Percentiles rank a stretch among this genome's conserved stretches.
phyloP scores from a whole-genome alignment of 2,797 vertebrate species.

The Micropoecilia bifurca region DNA sequence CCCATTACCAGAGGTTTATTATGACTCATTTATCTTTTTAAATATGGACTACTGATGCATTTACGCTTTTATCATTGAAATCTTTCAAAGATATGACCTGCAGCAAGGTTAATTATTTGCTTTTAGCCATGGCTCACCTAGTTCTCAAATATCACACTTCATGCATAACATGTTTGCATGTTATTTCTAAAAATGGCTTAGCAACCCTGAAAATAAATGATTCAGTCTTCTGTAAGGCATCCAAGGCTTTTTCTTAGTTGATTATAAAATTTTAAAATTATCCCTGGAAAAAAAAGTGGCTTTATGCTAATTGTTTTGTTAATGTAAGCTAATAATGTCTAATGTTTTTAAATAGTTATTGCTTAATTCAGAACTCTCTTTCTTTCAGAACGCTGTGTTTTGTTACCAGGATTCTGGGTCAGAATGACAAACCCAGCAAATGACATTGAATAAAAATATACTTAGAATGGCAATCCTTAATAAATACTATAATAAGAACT shows the following conservation, averaged over 20 bases:
- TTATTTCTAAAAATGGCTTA: conserved; percentile 9
- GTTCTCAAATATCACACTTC: conserved; percentile 19
- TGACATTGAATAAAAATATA: conserved; percentile 44
- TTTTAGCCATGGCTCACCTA: conserved; percentile 22
- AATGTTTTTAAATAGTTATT: conserved; percentile 1
- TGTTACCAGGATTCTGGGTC: conserved; percentile 40
- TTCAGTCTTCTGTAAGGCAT: neutral
- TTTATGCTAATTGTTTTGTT: neutral
- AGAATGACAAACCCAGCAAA: conserved; percentile 53
- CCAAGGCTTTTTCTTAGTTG: neutral
- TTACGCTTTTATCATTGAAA: conserved; percentile 29
- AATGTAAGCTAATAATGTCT: neutral
- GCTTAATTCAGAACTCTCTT: neutral
- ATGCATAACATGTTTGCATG: conserved; percentile 1
- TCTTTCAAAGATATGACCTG: conserved; percentile 37
- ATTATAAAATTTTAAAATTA: neutral
- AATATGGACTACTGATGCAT: conserved; percentile 14
- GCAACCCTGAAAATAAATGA: neutral
- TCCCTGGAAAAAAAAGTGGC: neutral
- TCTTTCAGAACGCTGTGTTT: conserved; percentile 17
- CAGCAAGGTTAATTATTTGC: conserved; percentile 14
- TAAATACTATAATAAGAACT: conserved; percentile 42
- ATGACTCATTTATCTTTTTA: conserved; percentile 13
- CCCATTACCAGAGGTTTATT: neutral
- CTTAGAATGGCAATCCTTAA: conserved; percentile 37